These are phyloP conservation scores for Cygnus buccinator DNA, from an alignment of 2,113 vertebrate species.

Conservation along the genomic window DNA sequence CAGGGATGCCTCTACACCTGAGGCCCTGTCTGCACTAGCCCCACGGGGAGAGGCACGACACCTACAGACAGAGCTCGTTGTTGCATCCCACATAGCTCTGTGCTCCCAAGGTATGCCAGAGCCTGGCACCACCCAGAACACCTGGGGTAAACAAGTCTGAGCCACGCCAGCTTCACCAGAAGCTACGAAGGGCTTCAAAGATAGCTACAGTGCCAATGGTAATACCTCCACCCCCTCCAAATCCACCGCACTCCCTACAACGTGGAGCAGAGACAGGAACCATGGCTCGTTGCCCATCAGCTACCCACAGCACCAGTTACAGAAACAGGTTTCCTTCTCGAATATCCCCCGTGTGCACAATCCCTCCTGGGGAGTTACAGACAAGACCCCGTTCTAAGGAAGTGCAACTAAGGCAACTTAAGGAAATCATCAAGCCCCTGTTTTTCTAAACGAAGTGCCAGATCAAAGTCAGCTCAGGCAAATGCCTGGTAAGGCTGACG, in stretches of 20 bases:
- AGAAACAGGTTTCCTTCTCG: conserved; percentile 1
- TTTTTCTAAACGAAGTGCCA: neutral
- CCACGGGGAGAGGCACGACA: neutral
- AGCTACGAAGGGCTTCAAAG: neutral
- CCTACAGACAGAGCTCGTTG: neutral
- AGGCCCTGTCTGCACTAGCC: neutral
- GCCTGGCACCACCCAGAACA: neutral
- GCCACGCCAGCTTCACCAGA: neutral
- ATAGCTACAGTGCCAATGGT: neutral
- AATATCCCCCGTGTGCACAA: fast-evolving
- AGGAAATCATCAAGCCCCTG: neutral
- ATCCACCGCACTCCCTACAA: neutral
- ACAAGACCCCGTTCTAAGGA: neutral
- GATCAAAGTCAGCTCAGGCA: fast-evolving
- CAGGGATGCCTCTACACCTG: neutral
- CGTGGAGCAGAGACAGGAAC: neutral
- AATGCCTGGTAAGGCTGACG: neutral
- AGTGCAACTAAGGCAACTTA: neutral
- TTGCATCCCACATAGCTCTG: neutral
- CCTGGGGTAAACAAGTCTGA: neutral
- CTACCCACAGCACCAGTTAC: neutral
- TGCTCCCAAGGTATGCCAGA: neutral
- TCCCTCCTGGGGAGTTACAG: neutral
- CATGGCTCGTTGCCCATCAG: neutral
- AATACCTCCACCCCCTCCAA: neutral